Percentiles rank a stretch among this genome's conserved stretches.
phyloP scores from a whole-genome alignment of 2,797 vertebrate genomes.

The Natrix natrix region DNA sequence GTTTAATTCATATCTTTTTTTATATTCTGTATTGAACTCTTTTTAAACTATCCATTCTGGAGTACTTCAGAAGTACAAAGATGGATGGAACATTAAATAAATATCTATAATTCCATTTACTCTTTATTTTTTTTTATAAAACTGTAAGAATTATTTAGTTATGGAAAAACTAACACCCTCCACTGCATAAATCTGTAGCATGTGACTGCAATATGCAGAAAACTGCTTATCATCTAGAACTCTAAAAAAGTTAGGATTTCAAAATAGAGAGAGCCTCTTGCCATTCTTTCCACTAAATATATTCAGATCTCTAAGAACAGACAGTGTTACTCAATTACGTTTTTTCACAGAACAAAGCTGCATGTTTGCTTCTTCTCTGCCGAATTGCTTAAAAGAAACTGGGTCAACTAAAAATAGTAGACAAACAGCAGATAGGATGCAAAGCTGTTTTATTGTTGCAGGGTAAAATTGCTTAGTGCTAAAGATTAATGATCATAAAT shows the following conservation, averaged over 20 bases:
- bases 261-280: background rate
- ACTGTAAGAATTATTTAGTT: background rate
- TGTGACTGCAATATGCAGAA: background rate
- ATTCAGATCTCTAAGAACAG: background rate
- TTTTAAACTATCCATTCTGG: background rate
- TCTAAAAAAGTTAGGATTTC: background rate
- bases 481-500: background rate
- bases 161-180: background rate
- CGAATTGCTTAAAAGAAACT: background rate
- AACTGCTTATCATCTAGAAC: background rate
- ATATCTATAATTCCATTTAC: background rate
- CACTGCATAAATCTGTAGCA: background rate
- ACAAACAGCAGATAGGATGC: background rate
- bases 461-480: background rate
- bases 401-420: background rate
- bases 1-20: background rate
- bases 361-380: background rate
- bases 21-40: background rate
- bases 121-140: background rate
- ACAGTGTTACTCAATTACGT: background rate
- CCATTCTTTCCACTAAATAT: background rate
- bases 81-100: background rate
- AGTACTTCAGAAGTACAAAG: background rate
- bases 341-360: background rate
- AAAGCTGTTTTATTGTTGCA: background rate